Base-by-base conservation (phyloP, 1,140 invertebrate genomes). In the Drosophila rhopaloa region DNA sequence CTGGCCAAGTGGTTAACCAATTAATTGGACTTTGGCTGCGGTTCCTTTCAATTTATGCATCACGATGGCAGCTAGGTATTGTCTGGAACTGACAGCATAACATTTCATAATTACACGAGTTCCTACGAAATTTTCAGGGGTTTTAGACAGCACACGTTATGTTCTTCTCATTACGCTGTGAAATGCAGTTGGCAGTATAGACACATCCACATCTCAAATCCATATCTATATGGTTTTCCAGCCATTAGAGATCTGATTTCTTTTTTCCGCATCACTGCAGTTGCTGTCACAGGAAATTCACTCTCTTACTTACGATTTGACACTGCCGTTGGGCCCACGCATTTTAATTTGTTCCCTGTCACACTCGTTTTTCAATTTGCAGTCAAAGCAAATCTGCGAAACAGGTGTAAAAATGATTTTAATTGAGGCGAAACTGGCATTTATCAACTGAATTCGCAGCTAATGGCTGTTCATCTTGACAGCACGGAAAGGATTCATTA, bases 201-300 rank as follows among this genome's bases (percentile, higher is more conserved):
- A 32, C 29, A 32, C 29, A 32, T 24, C 24, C 24, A 24, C 24
- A 24, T 24, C 4, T 24, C 0, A 24, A 24, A 24, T 24, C 24
- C 24, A 24, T 32, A 32, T 8, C 29, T 32, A 32, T 32, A 32
- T 32, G 29, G 11, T 48, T 19, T 16, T 4, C 5, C n/a, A 44
- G 1, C 4, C 4, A 48, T 50, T 63, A 51, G 14, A 38, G 44
- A 24, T 55, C 41, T 44, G 40, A 5, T 13, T 24, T 73, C 10
- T 43, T 43, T 76, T 74, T 76, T 58, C 46, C 73, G 46, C 68
- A 35, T 74, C 51, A 19, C 53, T 71, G 66, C 55, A 13, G 41
- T 7, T n/a, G 38, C 32, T 14, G 32, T 74, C 38, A 73, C 41
- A 74, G 58, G 14, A 27, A 43, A 60, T 44, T 44, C 40, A 14